These are phyloP conservation scores for Ginglymostoma cirratum DNA, from an alignment of 2,113 vertebrate species.

Conservation along the genomic window DNA sequence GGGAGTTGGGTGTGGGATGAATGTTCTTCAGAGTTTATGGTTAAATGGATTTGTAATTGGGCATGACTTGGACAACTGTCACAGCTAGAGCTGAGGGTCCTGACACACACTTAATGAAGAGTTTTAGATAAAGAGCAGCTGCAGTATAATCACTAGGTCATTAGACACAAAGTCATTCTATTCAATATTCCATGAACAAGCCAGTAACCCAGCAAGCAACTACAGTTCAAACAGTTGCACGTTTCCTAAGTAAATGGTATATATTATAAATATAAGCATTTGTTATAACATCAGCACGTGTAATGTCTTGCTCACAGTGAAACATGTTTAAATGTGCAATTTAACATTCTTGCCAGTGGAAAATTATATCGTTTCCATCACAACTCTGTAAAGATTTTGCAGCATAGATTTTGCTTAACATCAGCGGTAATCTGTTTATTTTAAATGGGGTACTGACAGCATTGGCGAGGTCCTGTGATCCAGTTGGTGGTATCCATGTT, in stretches of 20 bases:
- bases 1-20: no score
- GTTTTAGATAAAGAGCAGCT: slow-evolving; percentile 37
- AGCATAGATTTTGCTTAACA: no score
- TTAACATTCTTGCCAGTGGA: background rate
- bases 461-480: no score
- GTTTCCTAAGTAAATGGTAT: background rate
- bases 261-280: background rate
- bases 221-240: background rate
- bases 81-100: slow-evolving; percentile 3
- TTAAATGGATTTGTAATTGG: slow-evolving; percentile 39
- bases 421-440: background rate
- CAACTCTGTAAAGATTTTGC: background rate
- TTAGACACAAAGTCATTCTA: slow-evolving; percentile 45
- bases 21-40: background rate
- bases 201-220: background rate
- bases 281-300: background rate
- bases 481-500: no score
- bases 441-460: background rate
- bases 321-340: background rate
- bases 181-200: background rate
- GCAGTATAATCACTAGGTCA: slow-evolving; percentile 44
- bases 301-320: background rate
- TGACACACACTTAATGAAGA: slow-evolving; percentile 36
- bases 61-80: slow-evolving; percentile 39
- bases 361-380: background rate